Evolutionary conservation across 2,797 vertebrate species (phyloP), one percentile per base, ranked within the genome.

Genomic region (Tamandua tetradactyla): DNA sequence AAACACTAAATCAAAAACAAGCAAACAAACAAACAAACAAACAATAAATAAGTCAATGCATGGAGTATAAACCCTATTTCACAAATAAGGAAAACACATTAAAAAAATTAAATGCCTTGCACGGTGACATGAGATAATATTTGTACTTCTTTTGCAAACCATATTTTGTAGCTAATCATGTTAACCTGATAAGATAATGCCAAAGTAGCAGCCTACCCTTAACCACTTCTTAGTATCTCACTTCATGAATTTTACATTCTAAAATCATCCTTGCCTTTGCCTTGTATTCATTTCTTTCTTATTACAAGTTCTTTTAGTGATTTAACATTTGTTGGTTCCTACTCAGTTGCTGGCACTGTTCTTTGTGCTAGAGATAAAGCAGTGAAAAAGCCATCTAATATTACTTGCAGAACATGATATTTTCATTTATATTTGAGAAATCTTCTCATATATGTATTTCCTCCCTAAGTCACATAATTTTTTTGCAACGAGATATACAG

Each of bases 351-450:
- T 23, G 71, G n/a, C 62, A 61, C 27, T 69, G 17, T 9, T 55
- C 27, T 40, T 20, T 37, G 22, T 40, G 6, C 8, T 52, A 23
- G 42, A 37, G 72, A 72, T 8, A 35, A 35, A 44, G 44, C 5
- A 5, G 22, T n/a, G 35, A 23, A 12, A 81, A 17, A 55, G 8
- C 11, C 5, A 22, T 0, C 3, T 4, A 15, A 32, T 5, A 27
- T 57, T 35, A 74, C 52, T 35, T 76, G n/a, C 14, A 44, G n/a
- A 37, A 4, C 8, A 5, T 12, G 18, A 47, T 57, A 10, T 2
- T 27, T 13, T 72, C 4, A 13, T 17, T 44, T 66, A 35, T 8
- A 52, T 32, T 49, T 78, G 59, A 47, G 23, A 74, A 74, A 55
- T 42, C 5, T 30, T 55, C 4, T 59, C 18, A 20, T 7, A 0